These are phyloP conservation scores for Fopius arisanus DNA, from an alignment of 1,140 invertebrate genomes.

Conservation along the genomic window DNA sequence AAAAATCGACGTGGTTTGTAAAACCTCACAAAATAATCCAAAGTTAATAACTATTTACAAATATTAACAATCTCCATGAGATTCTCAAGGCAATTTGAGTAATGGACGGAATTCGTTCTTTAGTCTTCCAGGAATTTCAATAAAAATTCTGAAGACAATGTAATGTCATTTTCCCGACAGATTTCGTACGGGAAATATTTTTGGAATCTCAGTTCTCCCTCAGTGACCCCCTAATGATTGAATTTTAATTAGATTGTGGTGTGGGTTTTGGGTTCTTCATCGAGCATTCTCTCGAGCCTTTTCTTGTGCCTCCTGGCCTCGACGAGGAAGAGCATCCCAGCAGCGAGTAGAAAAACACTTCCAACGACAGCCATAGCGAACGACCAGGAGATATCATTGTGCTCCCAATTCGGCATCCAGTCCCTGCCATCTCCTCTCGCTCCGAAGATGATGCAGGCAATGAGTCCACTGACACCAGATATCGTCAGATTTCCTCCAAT, in stretches of 20 bases:
- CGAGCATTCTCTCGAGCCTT: slow-evolving; percentile 71
- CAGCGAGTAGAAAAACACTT: slow-evolving; percentile 74
- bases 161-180: too few species aligned
- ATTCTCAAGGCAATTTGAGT: not conserved
- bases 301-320: slow-evolving; percentile 81
- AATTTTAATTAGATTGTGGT: slow-evolving; percentile 58
- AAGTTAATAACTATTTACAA: not conserved
- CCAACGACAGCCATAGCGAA: slow-evolving; percentile 87
- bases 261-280: slow-evolving; percentile 56
- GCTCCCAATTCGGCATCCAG: slow-evolving; percentile 97
- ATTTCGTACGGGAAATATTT: too few species aligned
- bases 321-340: slow-evolving; percentile 81
- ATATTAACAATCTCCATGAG: not conserved
- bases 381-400: slow-evolving; percentile 95
- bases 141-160: not conserved
- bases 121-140: not conserved
- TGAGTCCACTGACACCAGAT: slow-evolving; percentile 77
- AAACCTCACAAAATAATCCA: not conserved
- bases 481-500: slow-evolving; percentile 77
- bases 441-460: slow-evolving; percentile 83
- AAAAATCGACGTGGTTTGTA: not conserved
- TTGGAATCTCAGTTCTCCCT: too few species aligned
- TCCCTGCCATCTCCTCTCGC: slow-evolving; percentile 86
- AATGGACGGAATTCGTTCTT: slow-evolving; percentile 1
- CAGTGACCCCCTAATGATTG: too few species aligned